Base-by-base conservation (phyloP, 1,140 invertebrate genomes). In the Drosophila pectinifera region DNA sequence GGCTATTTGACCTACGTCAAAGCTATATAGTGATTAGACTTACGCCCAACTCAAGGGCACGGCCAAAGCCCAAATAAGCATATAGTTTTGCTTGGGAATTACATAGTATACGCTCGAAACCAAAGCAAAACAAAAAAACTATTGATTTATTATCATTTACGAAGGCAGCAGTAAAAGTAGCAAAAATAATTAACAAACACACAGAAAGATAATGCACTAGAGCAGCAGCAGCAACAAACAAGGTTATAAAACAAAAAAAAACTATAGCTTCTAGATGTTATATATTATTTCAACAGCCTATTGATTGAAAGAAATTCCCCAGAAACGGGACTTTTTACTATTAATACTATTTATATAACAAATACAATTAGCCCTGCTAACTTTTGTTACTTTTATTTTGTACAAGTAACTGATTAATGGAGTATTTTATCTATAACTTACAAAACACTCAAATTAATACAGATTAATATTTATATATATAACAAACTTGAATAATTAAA, bases 141-240 rank as follows among this genome's bases (percentile, higher is more conserved):
- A 77, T 80, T 46, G 55, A 77, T 85, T 80, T 80, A 75, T 56
- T 56, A 65, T 63, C 78, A 70, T 46, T 69, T 62, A 53, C 48
- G 31, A 73, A 65, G 22, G 20, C 28, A 42, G 61, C 43, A 26
- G 26, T 26, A 67, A 53, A 38, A 68, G 31, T 18, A n/a, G 28
- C 3, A 65, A 43, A 67, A 69, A 69, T 4, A 39, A 55, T 68
- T 55, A 45, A 22, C n/a, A 3, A 38, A 64, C n/a, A 31, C 18
- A 22, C 42, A 34, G 11, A 24, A 41, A 39, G 38, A 63, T 42
- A 63, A 45, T 64, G 8, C 13, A 43, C 8, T 36, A 36, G 41
- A 14, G 39, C 28, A 16, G 22, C 22, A 28, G 13, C 13, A 24
- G 18, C 10, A 20, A 24, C 5, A n/a, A 26, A 6, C 5, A n/a